Percentiles rank a stretch among this genome's conserved stretches.
Evolutionary conservation across 2,113 vertebrate genomes (phyloP).

Genomic region (Ceyx margarethae): DNA sequence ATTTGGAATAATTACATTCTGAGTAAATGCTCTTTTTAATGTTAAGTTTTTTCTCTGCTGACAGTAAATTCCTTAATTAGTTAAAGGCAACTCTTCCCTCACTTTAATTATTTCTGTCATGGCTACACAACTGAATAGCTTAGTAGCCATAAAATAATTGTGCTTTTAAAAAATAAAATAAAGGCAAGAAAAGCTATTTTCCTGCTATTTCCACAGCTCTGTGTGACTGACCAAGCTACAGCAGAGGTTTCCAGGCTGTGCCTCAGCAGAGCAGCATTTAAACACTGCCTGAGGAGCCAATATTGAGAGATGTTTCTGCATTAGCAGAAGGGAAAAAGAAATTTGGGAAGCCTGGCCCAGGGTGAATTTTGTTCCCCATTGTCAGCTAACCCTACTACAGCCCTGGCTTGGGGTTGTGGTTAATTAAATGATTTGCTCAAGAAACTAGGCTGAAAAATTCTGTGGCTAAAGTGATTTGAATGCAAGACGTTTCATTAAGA

Average conservation of each 20-base stretch:
- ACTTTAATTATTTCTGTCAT: not conserved
- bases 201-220: not conserved
- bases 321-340: not conserved
- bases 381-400: not conserved
- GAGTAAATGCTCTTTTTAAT: not conserved
- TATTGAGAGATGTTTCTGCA: not conserved
- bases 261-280: not conserved
- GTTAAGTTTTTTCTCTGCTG: not conserved
- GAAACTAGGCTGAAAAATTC: not conserved
- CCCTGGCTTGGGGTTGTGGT: not conserved
- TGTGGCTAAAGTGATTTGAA: not conserved
- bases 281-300: not conserved
- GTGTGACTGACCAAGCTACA: not conserved
- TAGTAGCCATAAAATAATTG: not conserved
- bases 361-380: not conserved
- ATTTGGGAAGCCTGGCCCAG: not conserved
- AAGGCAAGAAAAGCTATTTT: not conserved
- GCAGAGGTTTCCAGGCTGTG: not conserved
- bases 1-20: not conserved
- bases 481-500: not conserved
- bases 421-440: not conserved
- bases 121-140: not conserved
- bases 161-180: not conserved
- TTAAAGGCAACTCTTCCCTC: not conserved
- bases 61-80: not conserved